Base-by-base conservation (phyloP, 2,797 vertebrate genomes). In the Alca torda region DNA sequence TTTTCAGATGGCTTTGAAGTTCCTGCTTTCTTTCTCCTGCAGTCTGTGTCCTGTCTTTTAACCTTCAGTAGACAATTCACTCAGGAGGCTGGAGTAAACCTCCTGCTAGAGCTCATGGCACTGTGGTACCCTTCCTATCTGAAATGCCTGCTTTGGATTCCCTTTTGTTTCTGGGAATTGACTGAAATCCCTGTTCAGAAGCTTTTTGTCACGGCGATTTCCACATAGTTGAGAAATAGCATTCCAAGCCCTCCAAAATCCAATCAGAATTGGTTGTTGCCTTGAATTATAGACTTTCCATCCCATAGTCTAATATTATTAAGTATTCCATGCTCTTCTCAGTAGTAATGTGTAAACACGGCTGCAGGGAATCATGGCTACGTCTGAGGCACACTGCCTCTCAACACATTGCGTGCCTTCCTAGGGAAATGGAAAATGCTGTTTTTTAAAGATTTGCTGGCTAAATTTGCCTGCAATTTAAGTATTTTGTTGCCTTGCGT, bases 1-100 rank as follows among this genome's bases (percentile, higher is more conserved):
- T 88, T 72, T 59, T 90, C 31, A 54, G 43, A 39, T 57, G 46
- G 33, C 43, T 88, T 93, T 91, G 70, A 91, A 57, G 67, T 54
- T 64, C 60, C 48, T 74, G 5, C 67, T 96, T 95, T 4, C n/a
- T 65, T 67, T 90, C 14, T 39, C 23, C 35, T 75, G 26, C 25
- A 60, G 37, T 70, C 43, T 60, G 0, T 68, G 16, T 81, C 33
- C 46, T 69, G 37, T 69, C 35, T 74, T 78, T 78, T 76, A 57
- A 81, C 31, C 14, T 79, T 70, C 43, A 75, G 10, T 7, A 63
- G 20, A 73, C 14, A 65, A 57, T 78, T 65, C 57, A 7, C 41
- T 83, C 39, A 35, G n/a, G 59, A 84, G 12, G 16, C 69, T 64
- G 69, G 39, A 84, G 35, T 54, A 87, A 65, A 64, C 33, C 8